phyloP scores from a whole-genome alignment of 2,797 vertebrate species.

The Synanceia verrucosa region DNA sequence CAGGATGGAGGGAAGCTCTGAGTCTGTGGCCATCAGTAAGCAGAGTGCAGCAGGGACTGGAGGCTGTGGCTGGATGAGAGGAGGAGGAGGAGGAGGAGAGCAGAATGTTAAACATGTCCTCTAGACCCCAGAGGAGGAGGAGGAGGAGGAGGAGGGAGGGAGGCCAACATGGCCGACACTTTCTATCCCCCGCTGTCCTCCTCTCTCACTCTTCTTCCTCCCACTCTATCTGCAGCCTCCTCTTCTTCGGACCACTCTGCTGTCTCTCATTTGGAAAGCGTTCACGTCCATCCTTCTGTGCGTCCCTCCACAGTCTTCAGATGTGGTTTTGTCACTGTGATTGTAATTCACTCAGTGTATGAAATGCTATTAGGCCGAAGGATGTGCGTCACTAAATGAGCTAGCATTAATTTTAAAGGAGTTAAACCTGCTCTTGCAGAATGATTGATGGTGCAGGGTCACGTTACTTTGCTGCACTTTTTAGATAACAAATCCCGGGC shows the following conservation, averaged over 20 bases:
- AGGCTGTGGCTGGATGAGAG: slow-evolving; percentile 78
- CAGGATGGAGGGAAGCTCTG: slow-evolving; percentile 62
- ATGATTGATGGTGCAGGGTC: slow-evolving; percentile 32
- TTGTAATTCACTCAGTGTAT: slow-evolving; percentile 45
- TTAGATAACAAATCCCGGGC: slow-evolving; percentile 2
- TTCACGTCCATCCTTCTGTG: slow-evolving; percentile 2
- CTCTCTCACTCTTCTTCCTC: slow-evolving; percentile 38
- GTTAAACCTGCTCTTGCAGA: slow-evolving; percentile 24
- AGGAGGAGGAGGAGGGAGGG: slow-evolving; percentile 68
- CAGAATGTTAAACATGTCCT: slow-evolving; percentile 84
- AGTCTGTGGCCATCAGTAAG: slow-evolving; percentile 68
- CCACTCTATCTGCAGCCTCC: slow-evolving; percentile 33
- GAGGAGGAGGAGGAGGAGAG: slow-evolving; percentile 72
- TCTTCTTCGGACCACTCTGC: slow-evolving; percentile 24
- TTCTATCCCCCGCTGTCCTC: slow-evolving; percentile 18
- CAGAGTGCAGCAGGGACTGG: slow-evolving; percentile 71
- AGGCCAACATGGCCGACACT: slow-evolving; percentile 67
- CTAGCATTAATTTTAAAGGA: slow-evolving; percentile 31
- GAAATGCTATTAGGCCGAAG: slow-evolving; percentile 43
- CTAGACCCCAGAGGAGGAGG: slow-evolving; percentile 74
- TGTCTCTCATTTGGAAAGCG: slow-evolving; percentile 13
- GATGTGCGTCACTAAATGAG: slow-evolving; percentile 48
- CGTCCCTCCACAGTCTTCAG: neutral
- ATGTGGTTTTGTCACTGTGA: slow-evolving; percentile 31
- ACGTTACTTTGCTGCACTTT: slow-evolving; percentile 6